These are phyloP conservation scores for Magallana gigas DNA, from an alignment of 1,140 invertebrate genomes.

Conservation along the genomic window DNA sequence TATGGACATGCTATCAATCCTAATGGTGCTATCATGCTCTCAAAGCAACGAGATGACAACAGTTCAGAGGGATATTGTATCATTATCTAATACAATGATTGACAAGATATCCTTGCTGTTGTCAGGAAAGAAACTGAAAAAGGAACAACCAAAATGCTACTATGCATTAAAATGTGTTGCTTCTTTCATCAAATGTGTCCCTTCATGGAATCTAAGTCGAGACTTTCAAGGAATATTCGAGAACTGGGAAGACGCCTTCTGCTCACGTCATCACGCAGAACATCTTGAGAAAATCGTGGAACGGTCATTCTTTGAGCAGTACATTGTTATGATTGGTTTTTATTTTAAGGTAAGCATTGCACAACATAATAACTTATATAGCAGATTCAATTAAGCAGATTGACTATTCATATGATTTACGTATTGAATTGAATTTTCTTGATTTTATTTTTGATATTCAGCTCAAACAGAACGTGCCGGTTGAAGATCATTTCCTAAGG, in stretches of 20 bases:
- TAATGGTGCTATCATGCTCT: not conserved
- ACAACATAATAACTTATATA: no score
- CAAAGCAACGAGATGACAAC: slow-evolving; percentile 1
- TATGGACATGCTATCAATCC: not conserved
- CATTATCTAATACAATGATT: not conserved
- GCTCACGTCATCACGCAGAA: slow-evolving; percentile 1
- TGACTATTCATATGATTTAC: no score
- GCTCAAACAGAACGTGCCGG: not conserved
- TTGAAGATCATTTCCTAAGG: not conserved
- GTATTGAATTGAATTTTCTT: no score
- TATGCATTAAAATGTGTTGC: not conserved
- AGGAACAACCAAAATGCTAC: not conserved
- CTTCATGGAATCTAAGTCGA: not conserved
- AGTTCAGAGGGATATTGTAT: not conserved
- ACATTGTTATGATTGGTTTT: not conserved
- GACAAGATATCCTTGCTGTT: not conserved
- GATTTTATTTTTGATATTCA: not conserved
- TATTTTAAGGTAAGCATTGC: not conserved
- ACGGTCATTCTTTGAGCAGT: not conserved
- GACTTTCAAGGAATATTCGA: not conserved
- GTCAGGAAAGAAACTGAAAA: not conserved
- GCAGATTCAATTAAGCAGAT: no score
- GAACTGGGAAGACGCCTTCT: not conserved
- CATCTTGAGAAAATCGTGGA: not conserved
- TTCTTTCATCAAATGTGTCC: not conserved